Conservation (phyloP, 2,113 vertebrate species). For the Apteryx mantelli region DNA sequence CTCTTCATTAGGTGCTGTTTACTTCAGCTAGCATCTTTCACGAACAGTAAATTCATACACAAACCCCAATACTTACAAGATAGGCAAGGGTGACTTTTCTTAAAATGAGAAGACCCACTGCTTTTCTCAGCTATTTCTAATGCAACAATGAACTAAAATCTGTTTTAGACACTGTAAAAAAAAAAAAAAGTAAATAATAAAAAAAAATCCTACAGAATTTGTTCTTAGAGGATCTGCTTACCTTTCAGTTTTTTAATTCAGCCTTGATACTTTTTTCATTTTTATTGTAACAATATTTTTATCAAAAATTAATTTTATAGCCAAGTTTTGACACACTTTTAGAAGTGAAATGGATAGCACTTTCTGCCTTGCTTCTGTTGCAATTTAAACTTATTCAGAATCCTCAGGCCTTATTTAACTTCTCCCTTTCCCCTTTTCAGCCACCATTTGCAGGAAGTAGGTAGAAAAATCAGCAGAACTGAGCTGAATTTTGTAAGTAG, state of each 20-base stretch:
- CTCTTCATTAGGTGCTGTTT: too few relatives aligned
- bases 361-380: conserved; percentile 9
- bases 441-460: neutral
- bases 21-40: neutral
- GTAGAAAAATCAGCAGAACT: neutral
- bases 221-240: neutral
- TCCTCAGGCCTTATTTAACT: neutral
- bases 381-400: neutral
- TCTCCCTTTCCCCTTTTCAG: neutral
- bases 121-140: neutral
- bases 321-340: neutral
- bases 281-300: conserved; percentile 5
- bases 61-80: neutral
- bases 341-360: neutral
- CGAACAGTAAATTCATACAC: neutral
- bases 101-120: neutral
- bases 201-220: neutral
- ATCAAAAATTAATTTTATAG: conserved; percentile 8
- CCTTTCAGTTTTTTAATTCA: neutral
- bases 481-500: conserved; percentile 14
- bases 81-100: neutral
- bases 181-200: too few relatives aligned
- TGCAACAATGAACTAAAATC: neutral
- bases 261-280: neutral
- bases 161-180: neutral